These are phyloP conservation scores for Nomada ruficornis DNA, from an alignment of 2,888 invertebrate species.

Conservation along the genomic window DNA sequence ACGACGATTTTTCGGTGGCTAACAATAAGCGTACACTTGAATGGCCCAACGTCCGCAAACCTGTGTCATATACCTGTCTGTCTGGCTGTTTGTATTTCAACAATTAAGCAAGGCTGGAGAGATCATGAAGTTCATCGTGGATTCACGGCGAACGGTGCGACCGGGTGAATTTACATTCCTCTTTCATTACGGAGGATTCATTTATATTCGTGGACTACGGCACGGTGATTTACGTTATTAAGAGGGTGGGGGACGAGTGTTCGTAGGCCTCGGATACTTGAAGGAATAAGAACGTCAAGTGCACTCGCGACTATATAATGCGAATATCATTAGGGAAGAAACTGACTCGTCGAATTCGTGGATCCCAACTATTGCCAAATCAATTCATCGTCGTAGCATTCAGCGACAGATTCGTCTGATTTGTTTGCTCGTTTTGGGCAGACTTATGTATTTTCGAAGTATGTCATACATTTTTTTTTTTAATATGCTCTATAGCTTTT, in stretches of 20 bases:
- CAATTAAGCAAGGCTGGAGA: constrained; percentile 28
- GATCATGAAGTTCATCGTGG: constrained; percentile 10
- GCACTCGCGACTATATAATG: too few species aligned
- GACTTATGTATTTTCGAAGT: neutral
- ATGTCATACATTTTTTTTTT: too few species aligned
- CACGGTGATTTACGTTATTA: constrained; percentile 37
- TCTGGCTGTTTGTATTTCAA: neutral
- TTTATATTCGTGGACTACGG: constrained; percentile 41
- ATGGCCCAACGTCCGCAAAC: neutral
- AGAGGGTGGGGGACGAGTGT: neutral
- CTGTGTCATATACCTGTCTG: neutral
- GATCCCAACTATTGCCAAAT: neutral
- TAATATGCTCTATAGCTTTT: constrained; percentile 58
- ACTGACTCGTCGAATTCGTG: too few species aligned
- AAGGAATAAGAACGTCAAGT: neutral
- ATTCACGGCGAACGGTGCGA: constrained; percentile 4
- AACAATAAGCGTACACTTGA: neutral
- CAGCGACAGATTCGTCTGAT: too few species aligned
- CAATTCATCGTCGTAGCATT: too few species aligned
- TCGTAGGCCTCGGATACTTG: neutral
- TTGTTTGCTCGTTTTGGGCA: too few species aligned
- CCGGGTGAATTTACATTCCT: constrained; percentile 24
- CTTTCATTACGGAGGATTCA: constrained; percentile 35
- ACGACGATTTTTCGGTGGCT: neutral
- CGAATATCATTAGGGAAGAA: too few species aligned